Evolutionary conservation across 64 coral and sea anemone species (phyloP), one percentile per base, ranked within the genome.

Genomic region (Catalaphyllia jardinei): DNA sequence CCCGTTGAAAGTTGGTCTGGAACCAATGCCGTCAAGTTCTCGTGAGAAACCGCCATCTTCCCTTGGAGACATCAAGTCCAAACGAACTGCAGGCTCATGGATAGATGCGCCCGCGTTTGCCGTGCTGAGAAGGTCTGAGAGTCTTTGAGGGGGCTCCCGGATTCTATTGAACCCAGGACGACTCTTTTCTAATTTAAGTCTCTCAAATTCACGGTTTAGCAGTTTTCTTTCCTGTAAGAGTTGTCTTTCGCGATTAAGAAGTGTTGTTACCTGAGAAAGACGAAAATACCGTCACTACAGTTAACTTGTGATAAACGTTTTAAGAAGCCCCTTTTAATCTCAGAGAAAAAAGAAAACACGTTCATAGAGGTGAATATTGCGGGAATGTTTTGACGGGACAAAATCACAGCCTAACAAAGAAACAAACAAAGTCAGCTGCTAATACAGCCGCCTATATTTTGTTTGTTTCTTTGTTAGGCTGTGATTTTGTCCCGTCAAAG

Each of bases 231-330:
- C 97, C 62, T 99, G 90, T 24, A 99, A 52, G 51, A 99, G 80
- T 72, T 99, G 97, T 39, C 91, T 88, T 62, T 99, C 97, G n/a
- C 97, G 94, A 74, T 95, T 91, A 2, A 99, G 74, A 19, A 99
- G 91, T n/a, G 97, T 99, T 51, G 94, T 77, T 6, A 99, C 97
- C 97, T 99, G 62, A 54, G 29, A 64, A 63, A 86, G 22, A 33
- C 10, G n/a, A 71, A 39, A 13, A 71, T 9, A 65, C 2, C 10
- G 22, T 71, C 8, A 33, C 15, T 46, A 7, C 0, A 39, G 38
- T 77, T 22, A 15, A 12, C 9, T 46, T 46, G 42, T 46, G 42
- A 46, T 46, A 46, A 46, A 46, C 5, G 42, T 46, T 46, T 4
- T 46, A 6, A 3, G 42, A 46, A 0, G 42, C 42, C 42, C 18